These are phyloP conservation scores for Shinisaurus crocodilurus DNA, from an alignment of 2,113 vertebrate species.

Conservation along the genomic window DNA sequence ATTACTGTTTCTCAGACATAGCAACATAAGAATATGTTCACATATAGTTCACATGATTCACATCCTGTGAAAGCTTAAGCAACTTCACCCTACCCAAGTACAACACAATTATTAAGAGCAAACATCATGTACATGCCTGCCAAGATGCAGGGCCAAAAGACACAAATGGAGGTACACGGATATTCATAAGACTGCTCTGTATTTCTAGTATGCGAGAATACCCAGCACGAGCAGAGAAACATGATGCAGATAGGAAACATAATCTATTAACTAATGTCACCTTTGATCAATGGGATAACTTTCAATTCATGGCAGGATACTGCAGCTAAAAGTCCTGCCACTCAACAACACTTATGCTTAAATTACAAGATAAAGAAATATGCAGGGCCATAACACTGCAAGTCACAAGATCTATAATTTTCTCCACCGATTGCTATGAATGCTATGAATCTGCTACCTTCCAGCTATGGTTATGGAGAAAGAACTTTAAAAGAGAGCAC, in stretches of 20 bases:
- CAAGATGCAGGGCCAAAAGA: neutral
- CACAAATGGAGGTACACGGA: neutral
- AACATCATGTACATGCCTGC: conserved; percentile 35
- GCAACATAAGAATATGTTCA: conserved; percentile 66
- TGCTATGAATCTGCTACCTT: neutral
- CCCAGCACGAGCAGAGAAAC: rapidly evolving
- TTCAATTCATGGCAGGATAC: rapidly evolving
- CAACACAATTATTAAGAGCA: conserved; percentile 56
- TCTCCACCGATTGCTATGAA: neutral
- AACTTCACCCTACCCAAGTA: conserved; percentile 66
- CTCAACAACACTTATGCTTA: neutral
- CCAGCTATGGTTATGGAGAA: neutral
- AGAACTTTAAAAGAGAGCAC: neutral
- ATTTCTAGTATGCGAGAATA: neutral
- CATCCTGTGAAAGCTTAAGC: conserved; percentile 72
- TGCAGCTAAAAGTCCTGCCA: neutral
- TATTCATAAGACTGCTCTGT: rapidly evolving
- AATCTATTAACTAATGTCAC: neutral
- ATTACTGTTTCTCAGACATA: conserved; percentile 58
- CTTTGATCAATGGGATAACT: neutral
- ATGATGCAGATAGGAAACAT: rapidly evolving
- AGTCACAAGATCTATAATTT: neutral
- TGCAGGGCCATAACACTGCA: neutral
- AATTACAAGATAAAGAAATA: neutral
- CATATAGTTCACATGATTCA: conserved; percentile 75